A percentile compares a stretch with the other conserved stretches of the same genome.
Evolutionary conservation across 2,113 vertebrate species (phyloP).

Genomic region (Callospermophilus lateralis): DNA sequence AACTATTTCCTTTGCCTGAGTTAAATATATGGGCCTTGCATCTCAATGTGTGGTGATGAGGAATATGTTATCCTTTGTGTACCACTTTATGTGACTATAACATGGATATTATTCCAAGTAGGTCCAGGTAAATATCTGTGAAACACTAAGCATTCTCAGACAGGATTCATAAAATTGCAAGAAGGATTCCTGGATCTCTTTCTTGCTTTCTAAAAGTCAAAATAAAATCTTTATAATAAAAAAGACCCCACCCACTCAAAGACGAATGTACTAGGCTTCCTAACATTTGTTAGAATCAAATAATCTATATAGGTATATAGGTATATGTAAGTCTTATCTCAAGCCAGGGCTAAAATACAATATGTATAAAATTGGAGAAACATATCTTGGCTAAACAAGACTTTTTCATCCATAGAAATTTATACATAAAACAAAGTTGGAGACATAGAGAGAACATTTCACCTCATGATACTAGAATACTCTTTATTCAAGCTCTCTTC

Average conservation of each 20-base stretch:
- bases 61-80: not conserved
- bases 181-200: not conserved
- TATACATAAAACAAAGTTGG: not conserved
- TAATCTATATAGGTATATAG: not conserved
- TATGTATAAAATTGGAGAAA: not conserved
- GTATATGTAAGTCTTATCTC: not conserved
- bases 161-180: not conserved
- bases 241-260: too few species aligned
- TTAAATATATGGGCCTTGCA: not conserved
- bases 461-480: not conserved
- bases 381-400: not conserved
- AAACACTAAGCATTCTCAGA: not conserved
- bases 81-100: not conserved
- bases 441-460: not conserved
- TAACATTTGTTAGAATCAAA: conserved; percentile 6
- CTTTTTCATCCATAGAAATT: not conserved
- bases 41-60: not conserved
- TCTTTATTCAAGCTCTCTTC: not conserved
- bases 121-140: not conserved
- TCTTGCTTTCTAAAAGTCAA: not conserved
- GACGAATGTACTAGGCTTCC: not conserved
- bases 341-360: not conserved
- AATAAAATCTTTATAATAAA: conserved; percentile 8
- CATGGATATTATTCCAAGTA: not conserved
- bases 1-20: not conserved